Conservation (phyloP, 53 echinoderm and acorn worm genomes). For the Temnopleurus reevesii region DNA sequence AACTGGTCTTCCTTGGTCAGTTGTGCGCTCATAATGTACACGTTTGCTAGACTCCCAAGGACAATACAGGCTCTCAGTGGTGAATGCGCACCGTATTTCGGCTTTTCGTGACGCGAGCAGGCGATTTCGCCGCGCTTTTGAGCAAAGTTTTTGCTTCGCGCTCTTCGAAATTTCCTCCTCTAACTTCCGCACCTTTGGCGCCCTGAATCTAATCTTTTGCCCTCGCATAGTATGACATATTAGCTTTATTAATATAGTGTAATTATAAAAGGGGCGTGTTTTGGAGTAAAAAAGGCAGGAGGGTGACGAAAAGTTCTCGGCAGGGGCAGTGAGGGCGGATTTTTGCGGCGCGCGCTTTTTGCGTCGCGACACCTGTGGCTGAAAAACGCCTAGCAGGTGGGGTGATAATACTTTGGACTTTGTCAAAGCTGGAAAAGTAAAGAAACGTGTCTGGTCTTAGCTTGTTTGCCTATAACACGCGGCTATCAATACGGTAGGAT, state of each 20-base stretch:
- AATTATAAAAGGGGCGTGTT: slow-evolving; percentile 7
- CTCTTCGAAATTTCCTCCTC: slow-evolving; percentile 51
- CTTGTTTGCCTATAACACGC: slow-evolving; percentile 59
- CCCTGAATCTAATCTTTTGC: not conserved
- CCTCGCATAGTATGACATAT: slow-evolving; percentile 34
- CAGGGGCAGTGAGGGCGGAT: not conserved
- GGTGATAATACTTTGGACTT: slow-evolving; percentile 63
- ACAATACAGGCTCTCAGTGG: not conserved
- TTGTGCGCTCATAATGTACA: slow-evolving; percentile 32
- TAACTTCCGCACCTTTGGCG: slow-evolving; percentile 12
- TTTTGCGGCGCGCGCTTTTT: slow-evolving; percentile 61
- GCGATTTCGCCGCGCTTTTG: slow-evolving; percentile 5
- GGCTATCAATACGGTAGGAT: slow-evolving; percentile 52
- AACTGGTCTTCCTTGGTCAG: not conserved
- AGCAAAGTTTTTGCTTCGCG: slow-evolving; percentile 29
- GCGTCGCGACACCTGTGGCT: slow-evolving; percentile 59
- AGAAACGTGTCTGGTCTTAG: slow-evolving; percentile 51
- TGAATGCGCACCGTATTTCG: slow-evolving; percentile 47
- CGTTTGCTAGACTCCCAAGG: slow-evolving; percentile 10
- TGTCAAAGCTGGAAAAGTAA: slow-evolving; percentile 64
- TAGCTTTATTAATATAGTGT: not conserved
- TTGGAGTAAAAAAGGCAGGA: slow-evolving; percentile 3
- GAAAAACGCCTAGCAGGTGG: slow-evolving; percentile 49
- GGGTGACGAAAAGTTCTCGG: slow-evolving; percentile 62
- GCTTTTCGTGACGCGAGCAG: slow-evolving; percentile 48